Evolutionary conservation across 2,113 vertebrate genomes (phyloP).

Genomic region (Syngnathus scovelli): DNA sequence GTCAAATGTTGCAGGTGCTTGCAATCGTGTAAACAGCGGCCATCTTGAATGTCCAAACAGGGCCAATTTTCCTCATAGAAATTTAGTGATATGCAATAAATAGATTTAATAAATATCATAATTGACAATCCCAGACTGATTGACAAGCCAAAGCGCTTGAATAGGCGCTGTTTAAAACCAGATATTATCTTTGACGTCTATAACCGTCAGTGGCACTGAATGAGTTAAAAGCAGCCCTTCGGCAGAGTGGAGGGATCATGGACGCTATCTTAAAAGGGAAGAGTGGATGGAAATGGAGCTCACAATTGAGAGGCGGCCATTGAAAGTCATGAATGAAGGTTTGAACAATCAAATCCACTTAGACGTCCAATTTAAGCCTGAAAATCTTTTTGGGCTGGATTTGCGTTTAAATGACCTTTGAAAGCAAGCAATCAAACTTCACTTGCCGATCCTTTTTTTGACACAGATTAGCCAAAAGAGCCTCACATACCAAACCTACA

Average conservation of each 20-base stretch:
- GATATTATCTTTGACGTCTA: too few relatives aligned
- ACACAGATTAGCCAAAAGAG: not conserved
- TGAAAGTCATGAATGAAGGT: not conserved
- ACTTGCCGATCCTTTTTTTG: not conserved
- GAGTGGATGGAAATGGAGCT: slow-evolving; percentile 53
- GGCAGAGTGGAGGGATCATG: slow-evolving; percentile 58
- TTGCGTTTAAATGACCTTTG: not conserved
- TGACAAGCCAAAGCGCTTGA: slow-evolving; percentile 72
- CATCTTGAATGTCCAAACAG: too few relatives aligned
- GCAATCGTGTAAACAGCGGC: too few relatives aligned
- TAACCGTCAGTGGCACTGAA: too few relatives aligned
- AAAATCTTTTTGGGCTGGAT: not conserved
- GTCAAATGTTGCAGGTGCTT: too few relatives aligned
- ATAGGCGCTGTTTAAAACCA: slow-evolving; percentile 55
- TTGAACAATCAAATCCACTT: not conserved
- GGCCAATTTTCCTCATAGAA: too few relatives aligned
- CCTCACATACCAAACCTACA: not conserved
- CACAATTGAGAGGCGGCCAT: slow-evolving; percentile 45
- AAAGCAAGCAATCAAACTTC: too few relatives aligned
- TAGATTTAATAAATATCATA: too few relatives aligned
- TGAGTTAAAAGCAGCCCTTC: slow-evolving; percentile 32
- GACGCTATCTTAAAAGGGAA: slow-evolving; percentile 64
- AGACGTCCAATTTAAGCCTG: not conserved
- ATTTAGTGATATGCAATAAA: too few relatives aligned
- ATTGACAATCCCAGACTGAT: slow-evolving; percentile 50